phyloP scores from a whole-genome alignment of 1,140 invertebrate species.

The Condylostylus longicornis region DNA sequence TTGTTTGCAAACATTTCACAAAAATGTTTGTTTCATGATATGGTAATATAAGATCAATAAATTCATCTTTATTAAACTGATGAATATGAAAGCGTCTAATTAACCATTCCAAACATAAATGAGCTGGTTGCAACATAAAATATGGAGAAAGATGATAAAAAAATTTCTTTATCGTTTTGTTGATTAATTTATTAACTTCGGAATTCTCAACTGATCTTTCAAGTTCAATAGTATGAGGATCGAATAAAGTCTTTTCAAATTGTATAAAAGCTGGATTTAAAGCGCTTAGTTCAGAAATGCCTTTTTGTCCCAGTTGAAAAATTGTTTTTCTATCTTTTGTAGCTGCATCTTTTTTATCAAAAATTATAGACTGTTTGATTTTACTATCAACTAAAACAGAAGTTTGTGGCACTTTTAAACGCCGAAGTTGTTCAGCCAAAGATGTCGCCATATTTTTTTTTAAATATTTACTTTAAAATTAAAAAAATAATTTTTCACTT shows the following conservation, averaged over 20 bases:
- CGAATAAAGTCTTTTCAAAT: slow-evolving; percentile 65
- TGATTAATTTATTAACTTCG: slow-evolving; percentile 59
- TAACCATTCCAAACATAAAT: slow-evolving; percentile 88
- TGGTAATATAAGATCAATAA: slow-evolving; percentile 68
- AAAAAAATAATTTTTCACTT: no score
- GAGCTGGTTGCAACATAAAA: slow-evolving; percentile 64
- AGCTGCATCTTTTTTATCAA: slow-evolving; percentile 77
- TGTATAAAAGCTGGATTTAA: slow-evolving; percentile 54
- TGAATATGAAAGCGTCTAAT: slow-evolving; percentile 78
- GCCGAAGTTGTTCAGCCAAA: slow-evolving; percentile 67
- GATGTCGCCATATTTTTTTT: slow-evolving; percentile 46
- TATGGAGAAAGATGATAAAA: slow-evolving; percentile 71
- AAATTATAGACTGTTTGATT: slow-evolving; percentile 65
- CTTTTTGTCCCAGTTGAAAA: slow-evolving; percentile 69
- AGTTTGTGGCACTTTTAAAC: slow-evolving; percentile 65
- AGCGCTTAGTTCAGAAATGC: slow-evolving; percentile 62
- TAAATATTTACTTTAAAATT: no score
- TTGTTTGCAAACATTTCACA: slow-evolving; percentile 61
- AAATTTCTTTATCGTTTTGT: slow-evolving; percentile 66
- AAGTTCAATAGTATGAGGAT: slow-evolving; percentile 50
- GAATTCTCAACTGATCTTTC: slow-evolving; percentile 63
- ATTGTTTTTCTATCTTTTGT: slow-evolving; percentile 66
- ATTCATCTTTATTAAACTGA: slow-evolving; percentile 65
- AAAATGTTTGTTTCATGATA: slow-evolving; percentile 87
- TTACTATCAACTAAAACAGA: slow-evolving; percentile 48